Base-by-base conservation (phyloP, 2,888 invertebrate species). In the Hoplodrina blanda region DNA sequence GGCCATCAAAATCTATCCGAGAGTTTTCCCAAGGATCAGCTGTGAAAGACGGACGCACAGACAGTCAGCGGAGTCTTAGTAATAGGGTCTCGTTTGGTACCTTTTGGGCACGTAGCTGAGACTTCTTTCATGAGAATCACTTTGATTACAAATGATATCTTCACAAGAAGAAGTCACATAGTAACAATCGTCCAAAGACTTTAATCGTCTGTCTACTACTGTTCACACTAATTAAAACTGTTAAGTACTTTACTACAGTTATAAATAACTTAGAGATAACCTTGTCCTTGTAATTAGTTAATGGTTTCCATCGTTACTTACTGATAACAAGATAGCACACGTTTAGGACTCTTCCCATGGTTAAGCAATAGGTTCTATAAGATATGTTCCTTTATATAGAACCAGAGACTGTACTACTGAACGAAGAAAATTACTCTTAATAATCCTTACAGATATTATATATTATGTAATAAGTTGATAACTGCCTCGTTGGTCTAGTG, bases 241-340 rank as follows among this genome's bases (percentile, higher is more conserved):
- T 50, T 54, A 54, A 67, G 15, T 30, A 56, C n/a, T 62, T 63
- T 65, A 55, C 61, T 56, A 61, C 33, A 44, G 64, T 53, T 69
- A 70, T 73, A 81, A 73, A 81, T 81, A 82, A 73, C 73, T 82
- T 57, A 33, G 20, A 64, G 82, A 78, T 76, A 82, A 78, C 75
- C 75, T 75, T 80, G 76, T 67, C 82, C 80, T 74, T 76, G 73
- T 55, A 75, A 82, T 82, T 82, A 79, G 72, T 73, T 57, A 62
- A 66, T 73, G 55, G 69, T 63, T 54, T 53, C 56, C 62, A 54
- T 76, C 68, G 50, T 78, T 63, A 76, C 15, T n/a, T 52, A 63
- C 64, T 46, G 71, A 73, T 73, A 78, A 73, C 11, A n/a, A 37
- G 44, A 33, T 62, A n/a, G 15, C 17, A 44, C 64, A 72, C 64